These are phyloP conservation scores for Otus scops DNA, from an alignment of 2,797 vertebrate species.

Conservation along the genomic window DNA sequence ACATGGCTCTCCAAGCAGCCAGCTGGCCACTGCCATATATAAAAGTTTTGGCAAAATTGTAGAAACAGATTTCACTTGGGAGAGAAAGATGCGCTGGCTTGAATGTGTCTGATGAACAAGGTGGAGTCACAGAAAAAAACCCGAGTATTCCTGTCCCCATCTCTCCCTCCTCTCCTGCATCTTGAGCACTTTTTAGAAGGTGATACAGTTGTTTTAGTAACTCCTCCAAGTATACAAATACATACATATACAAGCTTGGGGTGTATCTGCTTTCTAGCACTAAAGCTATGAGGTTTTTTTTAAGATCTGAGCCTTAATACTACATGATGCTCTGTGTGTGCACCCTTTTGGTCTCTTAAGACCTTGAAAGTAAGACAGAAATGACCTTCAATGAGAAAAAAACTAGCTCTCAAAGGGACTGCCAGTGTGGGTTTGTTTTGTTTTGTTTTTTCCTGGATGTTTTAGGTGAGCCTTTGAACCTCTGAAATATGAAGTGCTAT, in stretches of 20 bases:
- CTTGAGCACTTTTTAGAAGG: not conserved
- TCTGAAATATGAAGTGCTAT: not conserved
- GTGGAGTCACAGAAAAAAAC: slow-evolving; percentile 22
- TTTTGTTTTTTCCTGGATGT: not conserved
- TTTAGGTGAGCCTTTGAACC: not conserved
- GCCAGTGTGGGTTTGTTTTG: not conserved
- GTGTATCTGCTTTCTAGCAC: not conserved
- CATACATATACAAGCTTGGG: not conserved
- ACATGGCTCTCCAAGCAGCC: slow-evolving; percentile 68
- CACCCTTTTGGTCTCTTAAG: not conserved
- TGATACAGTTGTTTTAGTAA: not conserved
- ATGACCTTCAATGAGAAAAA: not conserved
- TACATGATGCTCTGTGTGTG: not conserved
- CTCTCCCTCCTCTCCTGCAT: not conserved
- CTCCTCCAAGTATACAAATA: not conserved
- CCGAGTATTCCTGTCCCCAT: not conserved
- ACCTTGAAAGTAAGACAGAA: not conserved
- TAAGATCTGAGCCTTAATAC: not conserved
- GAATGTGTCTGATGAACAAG: slow-evolving; percentile 29
- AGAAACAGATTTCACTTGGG: slow-evolving; percentile 54
- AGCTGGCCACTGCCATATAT: slow-evolving; percentile 69
- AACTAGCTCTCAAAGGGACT: not conserved
- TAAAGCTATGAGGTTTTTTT: not conserved
- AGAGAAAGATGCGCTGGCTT: slow-evolving; percentile 45
- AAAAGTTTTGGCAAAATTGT: slow-evolving; percentile 58